Evolutionary conservation across 2,888 invertebrate species (phyloP), one percentile per base, ranked within the genome.

Genomic region (Calameuta idolon): DNA sequence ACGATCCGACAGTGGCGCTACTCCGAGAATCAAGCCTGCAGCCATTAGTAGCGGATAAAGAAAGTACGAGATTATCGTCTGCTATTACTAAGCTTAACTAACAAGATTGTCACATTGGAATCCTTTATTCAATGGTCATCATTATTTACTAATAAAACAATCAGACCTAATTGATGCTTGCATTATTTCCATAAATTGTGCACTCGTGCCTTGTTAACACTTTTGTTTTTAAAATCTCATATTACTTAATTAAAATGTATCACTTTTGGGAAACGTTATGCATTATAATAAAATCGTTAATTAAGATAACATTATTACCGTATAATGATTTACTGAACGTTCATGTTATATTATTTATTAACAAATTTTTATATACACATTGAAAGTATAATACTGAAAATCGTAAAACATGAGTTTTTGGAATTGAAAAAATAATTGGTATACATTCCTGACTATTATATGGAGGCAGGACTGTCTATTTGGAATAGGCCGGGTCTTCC

Each of bases 1-100:
- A 71, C 83, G 85, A 83, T 87, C 88, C 37, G 85, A 84, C 80
- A 85, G 82, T 80, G 84, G 85, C 37, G 81, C 83, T 69, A 55
- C 55, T 23, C 86, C 87, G 75, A 77, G 85, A n/a, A 80, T 83
- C 71, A 83, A 80, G 81, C 83, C 87, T 34, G 35, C 84, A 74
- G 87, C 88, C 79, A 79, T 86, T 35, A 83, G 81, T 80, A 84
- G 80, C 77, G 77, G 79, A 74, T 81, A 78, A 80, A 75, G 79
- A 77, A 74, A 9, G 5, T 74, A n/a, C 34, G 5, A 74, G 35
- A 30, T 23, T 23, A 34, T 34, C 33, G n/a, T 77, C 15, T 35
- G 23, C 23, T 55, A 23, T 55, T 23, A 23, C 23, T 23, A 23
- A 55, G 55, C 55, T 23, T 23, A 55, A 55, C 23, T 23, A 55